Conservation (phyloP, 2,113 vertebrate genomes). For the Entosphenus tridentatus region DNA sequence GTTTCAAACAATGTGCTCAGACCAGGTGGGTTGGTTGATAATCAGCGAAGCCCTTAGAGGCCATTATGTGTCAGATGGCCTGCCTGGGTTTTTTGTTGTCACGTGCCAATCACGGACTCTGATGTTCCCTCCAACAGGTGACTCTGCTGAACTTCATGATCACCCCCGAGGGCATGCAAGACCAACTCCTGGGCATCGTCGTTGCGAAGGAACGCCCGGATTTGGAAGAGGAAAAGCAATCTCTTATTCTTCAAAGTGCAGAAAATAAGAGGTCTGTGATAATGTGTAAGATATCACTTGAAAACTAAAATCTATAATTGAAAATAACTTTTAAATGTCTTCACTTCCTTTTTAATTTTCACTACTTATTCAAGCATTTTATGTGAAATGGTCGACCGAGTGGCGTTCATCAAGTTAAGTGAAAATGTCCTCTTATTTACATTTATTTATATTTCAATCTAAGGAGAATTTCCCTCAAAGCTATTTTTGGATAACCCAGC, state of each 20-base stretch:
- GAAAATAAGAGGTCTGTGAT: constrained; percentile 50
- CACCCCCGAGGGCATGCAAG: constrained; percentile 57
- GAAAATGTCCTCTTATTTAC: too few species aligned
- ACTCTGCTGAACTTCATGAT: constrained; percentile 75
- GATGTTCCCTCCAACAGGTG: constrained; percentile 24
- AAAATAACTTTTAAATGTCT: too few species aligned
- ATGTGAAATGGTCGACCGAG: too few species aligned
- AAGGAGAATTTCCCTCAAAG: too few species aligned
- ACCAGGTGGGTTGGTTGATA: background rate
- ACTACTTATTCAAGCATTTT: too few species aligned
- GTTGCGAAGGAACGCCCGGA: constrained; percentile 60
- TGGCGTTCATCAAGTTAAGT: too few species aligned
- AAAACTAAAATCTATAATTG: background rate
- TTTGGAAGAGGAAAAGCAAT: constrained; percentile 64
- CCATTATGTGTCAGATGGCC: too few species aligned
- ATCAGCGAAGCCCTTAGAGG: constrained; percentile 8
- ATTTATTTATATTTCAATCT: too few species aligned
- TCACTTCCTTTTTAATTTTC: too few species aligned
- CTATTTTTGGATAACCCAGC: too few species aligned
- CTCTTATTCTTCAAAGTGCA: constrained; percentile 51
- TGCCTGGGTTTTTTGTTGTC: too few species aligned
- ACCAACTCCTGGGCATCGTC: constrained; percentile 63
- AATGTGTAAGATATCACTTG: background rate
- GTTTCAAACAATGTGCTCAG: background rate
- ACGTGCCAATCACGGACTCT: background rate